Evolutionary conservation across 2,113 vertebrate species (phyloP), one percentile per base, ranked within the genome.

Genomic region (Monopterus albus): DNA sequence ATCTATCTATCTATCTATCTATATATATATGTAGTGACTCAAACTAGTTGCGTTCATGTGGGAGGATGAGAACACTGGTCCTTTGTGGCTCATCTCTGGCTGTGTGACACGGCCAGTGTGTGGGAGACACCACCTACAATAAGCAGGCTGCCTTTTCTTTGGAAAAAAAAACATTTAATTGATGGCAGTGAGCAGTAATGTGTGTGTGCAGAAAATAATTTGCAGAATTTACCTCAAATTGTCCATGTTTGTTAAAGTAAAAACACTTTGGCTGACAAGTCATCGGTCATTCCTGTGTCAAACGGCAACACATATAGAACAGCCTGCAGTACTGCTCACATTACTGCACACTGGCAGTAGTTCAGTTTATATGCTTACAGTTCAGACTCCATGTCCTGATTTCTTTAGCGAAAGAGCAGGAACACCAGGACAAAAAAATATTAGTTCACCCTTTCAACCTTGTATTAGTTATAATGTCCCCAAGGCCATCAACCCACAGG

Each of bases 121-220:
- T 85, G 66, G 77, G 83, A 83, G 69, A 75, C 3, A 17, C 65
- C 68, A 83, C 73, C 84, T 82, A 82, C 77, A 72, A 51, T 29
- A 64, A 29, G 43, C 53, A 42, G 59, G 20, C 73, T 38, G 55
- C 35, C 69, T 77, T 72, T 75, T 72, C 63, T 64, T 65, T 61
- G 39, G 39, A 57, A n/a, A n/a, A n/a, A 75, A 55, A 63, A 55
- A 46, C 28, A 79, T 68, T 69, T 76, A 76, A 86, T 81, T 78
- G 70, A 46, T 31, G 26, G 26, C 26, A 50, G 55, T 35, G 7
- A 64, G 57, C 2, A 2, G 28, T 53, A 5, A 31, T 23, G 53
- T 46, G 52, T 21, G 46, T 33, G 29, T 53, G 18, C 15, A 46
- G 46, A 35, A 26, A 60, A n/a, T n/a, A n/a, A n/a, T n/a, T n/a